phyloP scores from a whole-genome alignment of 1,140 invertebrate species.

The Planococcus citri region DNA sequence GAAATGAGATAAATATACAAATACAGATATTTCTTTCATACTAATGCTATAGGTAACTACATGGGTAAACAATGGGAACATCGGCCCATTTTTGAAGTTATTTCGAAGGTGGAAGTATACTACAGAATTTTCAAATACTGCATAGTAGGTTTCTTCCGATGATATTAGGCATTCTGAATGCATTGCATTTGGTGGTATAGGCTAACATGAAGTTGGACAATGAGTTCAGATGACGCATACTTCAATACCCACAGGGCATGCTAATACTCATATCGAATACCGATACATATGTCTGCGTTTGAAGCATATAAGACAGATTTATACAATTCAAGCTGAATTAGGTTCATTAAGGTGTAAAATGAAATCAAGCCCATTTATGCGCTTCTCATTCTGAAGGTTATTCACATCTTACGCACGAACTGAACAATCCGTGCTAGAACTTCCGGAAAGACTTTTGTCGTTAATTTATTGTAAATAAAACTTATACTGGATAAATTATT shows the following conservation, averaged over 20 bases:
- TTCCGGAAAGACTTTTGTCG: background rate
- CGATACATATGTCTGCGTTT: background rate
- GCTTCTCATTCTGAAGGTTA: too few relatives aligned
- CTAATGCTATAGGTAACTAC: background rate
- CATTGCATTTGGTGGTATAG: too few relatives aligned
- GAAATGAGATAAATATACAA: constrained; percentile 22
- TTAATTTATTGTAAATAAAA: background rate
- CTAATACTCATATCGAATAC: too few relatives aligned
- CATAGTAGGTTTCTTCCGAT: too few relatives aligned
- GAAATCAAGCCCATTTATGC: too few relatives aligned
- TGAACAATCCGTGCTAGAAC: background rate
- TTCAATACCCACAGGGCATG: too few relatives aligned
- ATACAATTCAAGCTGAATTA: background rate
- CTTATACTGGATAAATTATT: background rate
- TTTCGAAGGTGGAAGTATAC: background rate
- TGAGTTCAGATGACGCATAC: too few relatives aligned
- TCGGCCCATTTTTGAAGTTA: background rate
- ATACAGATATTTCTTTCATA: background rate
- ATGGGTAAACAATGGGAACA: background rate
- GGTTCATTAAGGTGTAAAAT: too few relatives aligned
- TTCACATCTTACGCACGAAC: too few relatives aligned
- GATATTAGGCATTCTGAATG: too few relatives aligned
- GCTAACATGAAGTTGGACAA: too few relatives aligned
- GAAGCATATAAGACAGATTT: background rate
- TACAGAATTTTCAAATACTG: too few relatives aligned